A percentile compares a stretch with the other conserved stretches of the same genome.
phyloP scores from a whole-genome alignment of 2,888 invertebrate species.

The Agrotis segetum region DNA sequence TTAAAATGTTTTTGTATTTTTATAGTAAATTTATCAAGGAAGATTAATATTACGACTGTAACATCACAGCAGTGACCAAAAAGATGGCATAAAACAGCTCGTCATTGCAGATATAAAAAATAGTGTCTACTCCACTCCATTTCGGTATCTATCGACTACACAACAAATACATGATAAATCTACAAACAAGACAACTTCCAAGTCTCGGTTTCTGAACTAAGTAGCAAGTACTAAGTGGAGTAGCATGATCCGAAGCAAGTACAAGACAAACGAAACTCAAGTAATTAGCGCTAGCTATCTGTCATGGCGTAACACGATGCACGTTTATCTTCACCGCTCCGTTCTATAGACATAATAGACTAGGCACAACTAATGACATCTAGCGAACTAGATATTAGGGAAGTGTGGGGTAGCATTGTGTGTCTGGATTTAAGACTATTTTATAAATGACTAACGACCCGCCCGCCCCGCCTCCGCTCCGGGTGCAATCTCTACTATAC shows the following conservation, averaged over 20 bases:
- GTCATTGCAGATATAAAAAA: not conserved
- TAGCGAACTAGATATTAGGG: constrained; percentile 28
- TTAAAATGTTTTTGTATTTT: no score
- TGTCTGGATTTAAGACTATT: not conserved
- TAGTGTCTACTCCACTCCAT: not conserved
- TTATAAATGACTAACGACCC: not conserved
- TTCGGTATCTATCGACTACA: not conserved
- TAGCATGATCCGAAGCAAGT: constrained; percentile 44
- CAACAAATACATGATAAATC: constrained; percentile 15
- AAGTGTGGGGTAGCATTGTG: constrained; percentile 4
- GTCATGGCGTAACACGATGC: constrained; percentile 48
- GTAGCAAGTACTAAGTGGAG: constrained; percentile 47
- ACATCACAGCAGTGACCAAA: no score
- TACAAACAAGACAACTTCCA: constrained; percentile 34
- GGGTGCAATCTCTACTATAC: no score
- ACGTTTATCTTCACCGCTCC: constrained; percentile 54
- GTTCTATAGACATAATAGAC: constrained; percentile 53
- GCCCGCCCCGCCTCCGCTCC: no score
- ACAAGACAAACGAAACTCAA: constrained; percentile 61
- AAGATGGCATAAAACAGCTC: no score
- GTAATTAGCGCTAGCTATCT: constrained; percentile 62
- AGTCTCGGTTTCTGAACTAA: constrained; percentile 50
- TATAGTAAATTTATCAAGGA: no score
- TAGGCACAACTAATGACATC: constrained; percentile 42
- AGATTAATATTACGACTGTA: no score